phyloP scores from a whole-genome alignment of 2,797 vertebrate species.

The Bovichtus diacanthus region DNA sequence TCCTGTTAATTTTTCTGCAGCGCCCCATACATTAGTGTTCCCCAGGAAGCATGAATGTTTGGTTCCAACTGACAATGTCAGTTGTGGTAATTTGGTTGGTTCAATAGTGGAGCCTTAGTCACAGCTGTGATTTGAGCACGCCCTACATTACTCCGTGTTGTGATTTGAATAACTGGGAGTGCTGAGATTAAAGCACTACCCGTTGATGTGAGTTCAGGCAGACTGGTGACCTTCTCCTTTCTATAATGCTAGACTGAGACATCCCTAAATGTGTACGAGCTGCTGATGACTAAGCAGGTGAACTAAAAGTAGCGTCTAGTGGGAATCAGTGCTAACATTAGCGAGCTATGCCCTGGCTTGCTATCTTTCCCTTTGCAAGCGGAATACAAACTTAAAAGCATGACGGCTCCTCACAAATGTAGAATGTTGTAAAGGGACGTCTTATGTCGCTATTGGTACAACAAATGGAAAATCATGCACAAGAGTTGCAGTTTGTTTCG shows the following conservation, averaged over 20 bases:
- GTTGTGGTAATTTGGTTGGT: neutral
- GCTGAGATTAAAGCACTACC: neutral
- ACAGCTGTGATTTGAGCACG: neutral
- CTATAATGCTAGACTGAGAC: neutral
- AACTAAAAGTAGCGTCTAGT: neutral
- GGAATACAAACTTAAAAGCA: neutral
- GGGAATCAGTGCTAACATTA: neutral
- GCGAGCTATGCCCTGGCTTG: neutral
- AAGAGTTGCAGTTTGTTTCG: neutral
- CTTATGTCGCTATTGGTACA: neutral
- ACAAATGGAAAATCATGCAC: neutral
- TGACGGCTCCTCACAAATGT: neutral
- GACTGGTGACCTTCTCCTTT: neutral
- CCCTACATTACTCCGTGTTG: neutral
- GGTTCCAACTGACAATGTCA: neutral
- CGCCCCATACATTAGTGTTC: neutral
- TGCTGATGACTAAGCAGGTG: neutral
- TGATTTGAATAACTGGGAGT: neutral
- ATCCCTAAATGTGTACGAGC: neutral
- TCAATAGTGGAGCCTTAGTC: neutral
- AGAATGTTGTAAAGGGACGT: neutral
- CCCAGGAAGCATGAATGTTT: neutral
- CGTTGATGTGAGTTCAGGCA: neutral
- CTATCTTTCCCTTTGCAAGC: neutral
- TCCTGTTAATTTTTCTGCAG: no score